phyloP scores from a whole-genome alignment of 2,888 invertebrate genomes.

The Himalopsyche kuldschensis region DNA sequence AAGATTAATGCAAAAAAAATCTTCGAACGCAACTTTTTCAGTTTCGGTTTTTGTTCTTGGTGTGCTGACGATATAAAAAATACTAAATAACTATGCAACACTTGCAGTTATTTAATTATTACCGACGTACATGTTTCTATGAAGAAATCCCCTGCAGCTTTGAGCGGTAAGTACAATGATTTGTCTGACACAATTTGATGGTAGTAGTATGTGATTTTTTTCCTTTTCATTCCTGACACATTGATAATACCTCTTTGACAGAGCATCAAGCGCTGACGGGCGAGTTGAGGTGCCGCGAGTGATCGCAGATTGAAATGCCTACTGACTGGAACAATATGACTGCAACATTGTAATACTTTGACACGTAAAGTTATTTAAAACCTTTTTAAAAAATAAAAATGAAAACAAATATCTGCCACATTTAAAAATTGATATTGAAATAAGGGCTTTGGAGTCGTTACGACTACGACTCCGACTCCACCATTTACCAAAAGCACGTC shows the following conservation, averaged over 20 bases:
- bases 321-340: background rate
- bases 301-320: background rate
- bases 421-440: no score
- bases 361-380: background rate
- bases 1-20: no score
- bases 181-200: background rate
- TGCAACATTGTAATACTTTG: background rate
- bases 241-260: constrained; percentile 35
- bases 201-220: background rate
- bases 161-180: background rate
- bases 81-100: background rate
- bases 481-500: no score
- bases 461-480: no score
- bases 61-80: no score
- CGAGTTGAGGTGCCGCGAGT: background rate
- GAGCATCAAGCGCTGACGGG: constrained; percentile 16
- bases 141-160: background rate
- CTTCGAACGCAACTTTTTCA: no score
- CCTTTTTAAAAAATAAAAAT: background rate
- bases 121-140: background rate
- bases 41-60: no score
- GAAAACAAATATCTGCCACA: no score
- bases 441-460: no score
- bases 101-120: background rate
- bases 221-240: constrained; percentile 23